Evolutionary conservation across 1,140 invertebrate genomes (phyloP).

Genomic region (Laupala kohalensis): DNA sequence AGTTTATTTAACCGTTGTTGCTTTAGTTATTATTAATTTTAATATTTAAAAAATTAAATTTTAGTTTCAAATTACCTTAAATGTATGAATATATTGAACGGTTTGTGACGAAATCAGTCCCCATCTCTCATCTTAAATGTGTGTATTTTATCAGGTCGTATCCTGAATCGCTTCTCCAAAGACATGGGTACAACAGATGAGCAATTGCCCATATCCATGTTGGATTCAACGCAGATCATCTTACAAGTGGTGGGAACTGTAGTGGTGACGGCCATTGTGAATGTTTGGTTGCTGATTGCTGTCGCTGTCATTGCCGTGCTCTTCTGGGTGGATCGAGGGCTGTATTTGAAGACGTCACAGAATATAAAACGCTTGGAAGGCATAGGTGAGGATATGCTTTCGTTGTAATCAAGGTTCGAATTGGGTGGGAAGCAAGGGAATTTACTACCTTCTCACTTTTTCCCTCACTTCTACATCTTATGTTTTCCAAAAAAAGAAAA

Average conservation of each 20-base stretch:
- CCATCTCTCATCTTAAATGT: too few relatives aligned
- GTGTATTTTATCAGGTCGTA: slow-evolving; percentile 35
- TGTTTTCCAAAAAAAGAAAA: background rate
- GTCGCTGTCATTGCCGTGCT: slow-evolving; percentile 50
- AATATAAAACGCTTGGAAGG: slow-evolving; percentile 83
- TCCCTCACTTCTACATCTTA: background rate
- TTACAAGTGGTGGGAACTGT: slow-evolving; percentile 60
- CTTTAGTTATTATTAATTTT: too few relatives aligned
- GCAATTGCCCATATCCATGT: slow-evolving; percentile 56
- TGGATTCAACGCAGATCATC: slow-evolving; percentile 55
- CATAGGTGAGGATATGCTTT: slow-evolving; percentile 49
- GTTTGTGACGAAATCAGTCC: too few relatives aligned
- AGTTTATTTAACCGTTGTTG: too few relatives aligned
- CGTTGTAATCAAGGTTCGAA: background rate
- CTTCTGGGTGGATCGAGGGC: slow-evolving; percentile 56
- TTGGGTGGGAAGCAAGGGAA: too few relatives aligned
- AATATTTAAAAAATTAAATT: too few relatives aligned
- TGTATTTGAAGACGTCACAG: slow-evolving; percentile 69
- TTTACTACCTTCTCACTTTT: too few relatives aligned
- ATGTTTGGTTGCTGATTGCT: slow-evolving; percentile 58
- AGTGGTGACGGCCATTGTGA: slow-evolving; percentile 54
- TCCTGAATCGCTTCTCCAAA: slow-evolving; percentile 69
- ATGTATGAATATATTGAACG: too few relatives aligned
- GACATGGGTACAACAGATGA: slow-evolving; percentile 80
- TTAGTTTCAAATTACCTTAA: too few relatives aligned